Evolutionary conservation across 2,113 vertebrate genomes (phyloP).

Genomic region (Lophius piscatorius): DNA sequence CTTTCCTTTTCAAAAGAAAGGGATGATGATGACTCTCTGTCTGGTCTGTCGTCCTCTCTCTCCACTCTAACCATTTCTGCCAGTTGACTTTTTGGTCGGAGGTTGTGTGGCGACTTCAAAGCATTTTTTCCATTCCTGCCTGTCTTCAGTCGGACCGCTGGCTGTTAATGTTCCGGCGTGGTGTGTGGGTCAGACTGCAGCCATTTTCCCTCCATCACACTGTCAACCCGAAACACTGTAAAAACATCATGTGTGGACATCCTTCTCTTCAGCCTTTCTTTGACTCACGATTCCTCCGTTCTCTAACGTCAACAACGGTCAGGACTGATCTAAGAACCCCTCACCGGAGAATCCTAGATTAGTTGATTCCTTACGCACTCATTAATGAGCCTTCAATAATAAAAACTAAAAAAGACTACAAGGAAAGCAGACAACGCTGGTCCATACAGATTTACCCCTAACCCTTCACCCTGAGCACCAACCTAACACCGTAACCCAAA

Average conservation of each 20-base stretch:
- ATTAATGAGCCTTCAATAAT: too few relatives aligned
- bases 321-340: too few relatives aligned
- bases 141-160: constrained; percentile 59
- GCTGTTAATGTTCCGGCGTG: constrained; percentile 45
- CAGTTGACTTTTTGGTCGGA: constrained; percentile 14
- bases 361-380: too few relatives aligned
- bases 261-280: not conserved
- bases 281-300: too few relatives aligned
- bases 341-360: too few relatives aligned
- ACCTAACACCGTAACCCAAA: too few relatives aligned
- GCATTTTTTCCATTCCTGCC: constrained; percentile 59
- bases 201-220: constrained; percentile 31
- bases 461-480: too few relatives aligned
- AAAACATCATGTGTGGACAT: constrained; percentile 56
- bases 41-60: constrained; percentile 51
- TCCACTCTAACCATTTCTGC: constrained; percentile 16
- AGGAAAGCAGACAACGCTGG: not conserved
- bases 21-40: constrained; percentile 48
- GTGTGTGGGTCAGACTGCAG: constrained; percentile 53
- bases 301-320: too few relatives aligned
- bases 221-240: constrained; percentile 43
- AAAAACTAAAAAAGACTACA: not conserved
- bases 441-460: not conserved
- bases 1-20: not conserved
- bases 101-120: constrained; percentile 65